A percentile compares a stretch with the other conserved stretches of the same genome.
Evolutionary conservation across 1,140 invertebrate species (phyloP).

Genomic region (Nautilus pompilius): DNA sequence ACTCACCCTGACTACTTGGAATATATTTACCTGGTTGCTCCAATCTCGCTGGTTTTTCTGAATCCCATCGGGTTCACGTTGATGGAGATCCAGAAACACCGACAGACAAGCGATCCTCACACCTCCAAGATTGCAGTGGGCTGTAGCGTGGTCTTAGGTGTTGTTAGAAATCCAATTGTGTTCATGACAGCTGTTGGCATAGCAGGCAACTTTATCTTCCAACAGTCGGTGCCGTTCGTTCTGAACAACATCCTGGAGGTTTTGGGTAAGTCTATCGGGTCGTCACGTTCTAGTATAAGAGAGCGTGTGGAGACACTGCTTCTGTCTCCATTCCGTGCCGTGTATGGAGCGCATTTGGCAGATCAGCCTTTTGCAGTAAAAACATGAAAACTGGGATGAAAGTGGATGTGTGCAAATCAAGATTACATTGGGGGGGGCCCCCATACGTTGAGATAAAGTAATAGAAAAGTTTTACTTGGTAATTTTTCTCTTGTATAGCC

Average conservation of each 20-base stretch:
- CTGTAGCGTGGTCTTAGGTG: constrained; percentile 61
- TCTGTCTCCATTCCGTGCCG: too few relatives aligned
- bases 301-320: too few relatives aligned
- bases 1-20: constrained; percentile 85
- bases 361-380: too few relatives aligned
- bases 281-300: too few relatives aligned
- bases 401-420: too few relatives aligned
- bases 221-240: constrained; percentile 71
- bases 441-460: too few relatives aligned
- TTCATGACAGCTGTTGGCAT: constrained; percentile 92
- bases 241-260: constrained; percentile 74
- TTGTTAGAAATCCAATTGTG: constrained; percentile 84
- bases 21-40: constrained; percentile 90
- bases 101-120: constrained; percentile 42
- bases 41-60: constrained; percentile 86
- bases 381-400: too few relatives aligned
- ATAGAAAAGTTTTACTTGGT: too few relatives aligned
- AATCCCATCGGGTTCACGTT: constrained; percentile 90
- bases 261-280: constrained; percentile 44
- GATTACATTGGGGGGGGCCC: too few relatives aligned
- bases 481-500: too few relatives aligned
- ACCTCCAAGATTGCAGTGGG: constrained; percentile 4
- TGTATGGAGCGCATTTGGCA: too few relatives aligned
- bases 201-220: constrained; percentile 78
- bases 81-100: constrained; percentile 78